Evolutionary conservation across 2,113 vertebrate species (phyloP).

Genomic region (Ia io): DNA sequence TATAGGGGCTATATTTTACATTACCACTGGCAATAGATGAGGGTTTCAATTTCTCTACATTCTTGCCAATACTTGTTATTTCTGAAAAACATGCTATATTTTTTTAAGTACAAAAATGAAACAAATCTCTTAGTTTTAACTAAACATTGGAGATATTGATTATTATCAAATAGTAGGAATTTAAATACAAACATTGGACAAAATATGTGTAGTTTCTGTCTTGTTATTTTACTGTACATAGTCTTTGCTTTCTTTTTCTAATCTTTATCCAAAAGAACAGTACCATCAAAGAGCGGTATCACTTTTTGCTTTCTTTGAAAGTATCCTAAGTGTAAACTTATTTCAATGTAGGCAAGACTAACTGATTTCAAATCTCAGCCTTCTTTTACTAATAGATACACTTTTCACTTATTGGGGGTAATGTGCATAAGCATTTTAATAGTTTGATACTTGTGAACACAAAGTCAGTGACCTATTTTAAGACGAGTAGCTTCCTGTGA

Average conservation of each 20-base stretch:
- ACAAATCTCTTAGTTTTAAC: not conserved
- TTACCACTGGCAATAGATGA: not conserved
- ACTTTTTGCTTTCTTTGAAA: slow-evolving; percentile 22
- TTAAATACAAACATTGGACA: slow-evolving; percentile 9
- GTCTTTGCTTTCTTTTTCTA: slow-evolving; percentile 28
- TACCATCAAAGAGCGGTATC: not conserved
- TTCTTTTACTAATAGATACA: slow-evolving; percentile 23
- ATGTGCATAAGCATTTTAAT: slow-evolving; percentile 26
- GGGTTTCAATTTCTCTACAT: not conserved
- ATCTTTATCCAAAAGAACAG: not conserved
- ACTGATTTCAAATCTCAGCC: slow-evolving; percentile 41
- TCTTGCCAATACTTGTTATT: not conserved
- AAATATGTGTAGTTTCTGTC: not conserved
- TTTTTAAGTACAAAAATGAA: slow-evolving; percentile 17
- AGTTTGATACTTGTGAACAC: slow-evolving; percentile 20
- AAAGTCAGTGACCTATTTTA: slow-evolving; percentile 22
- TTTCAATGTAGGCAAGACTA: not conserved
- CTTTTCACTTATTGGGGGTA: slow-evolving; percentile 10
- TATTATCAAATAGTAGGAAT: slow-evolving; percentile 1
- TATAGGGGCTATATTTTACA: not conserved
- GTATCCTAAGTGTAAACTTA: slow-evolving; percentile 33
- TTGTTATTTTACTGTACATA: slow-evolving; percentile 14
- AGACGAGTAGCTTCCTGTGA: not conserved
- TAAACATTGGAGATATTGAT: not conserved
- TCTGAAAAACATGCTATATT: not conserved